Base-by-base conservation (phyloP, 2,888 invertebrate species). In the Andrena chrysosceles region DNA sequence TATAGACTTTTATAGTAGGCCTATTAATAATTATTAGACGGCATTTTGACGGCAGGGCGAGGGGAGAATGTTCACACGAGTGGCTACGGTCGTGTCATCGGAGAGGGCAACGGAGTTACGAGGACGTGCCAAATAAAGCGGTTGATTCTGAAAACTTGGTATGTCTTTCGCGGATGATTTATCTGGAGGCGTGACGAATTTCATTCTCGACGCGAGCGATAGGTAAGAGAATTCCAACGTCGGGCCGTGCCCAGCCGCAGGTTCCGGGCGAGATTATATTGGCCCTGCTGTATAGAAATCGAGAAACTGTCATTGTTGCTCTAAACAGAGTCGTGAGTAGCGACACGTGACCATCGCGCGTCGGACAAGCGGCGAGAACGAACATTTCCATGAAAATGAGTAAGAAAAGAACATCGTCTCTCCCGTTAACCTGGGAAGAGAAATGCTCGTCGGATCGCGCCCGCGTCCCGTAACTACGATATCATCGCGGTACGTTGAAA, bases 221-320 rank as follows among this genome's bases (percentile, higher is more conserved):
- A n/a, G 68, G 56, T 56, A 54, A 63, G 20, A 31, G 35, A 63
- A 60, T 33, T 60, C 59, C 35, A 66, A 74, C 23, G 54, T 42
- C 88, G 92, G 92, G 91, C 91, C 87, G 90, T 91, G 91, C 91
- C 91, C 91, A 91, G 85, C 79, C 75, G 89, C 87, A 77, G 85
- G 42, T 60, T 66, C 62, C 66, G 31, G 54, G 29, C 23, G 33
- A 86, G 31, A 86, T 88, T 42, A 16, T 13, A 42, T 42, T 87
- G 87, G 87, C 88, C 90, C 91, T 91, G 93, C 91, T 91, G 84
- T 92, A 91, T 92, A 93, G 92, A 93, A 92, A 93, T 92, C 92
- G 90, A 89, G 90, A 91, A 59, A 62, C 48, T 92, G 91, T 93
- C 90, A 93, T 92, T 92, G 92, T 93, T 93, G 56, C 56, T 91